These are phyloP conservation scores for Drosophila villosipedis DNA, from an alignment of 2,888 invertebrate genomes.

Conservation along the genomic window DNA sequence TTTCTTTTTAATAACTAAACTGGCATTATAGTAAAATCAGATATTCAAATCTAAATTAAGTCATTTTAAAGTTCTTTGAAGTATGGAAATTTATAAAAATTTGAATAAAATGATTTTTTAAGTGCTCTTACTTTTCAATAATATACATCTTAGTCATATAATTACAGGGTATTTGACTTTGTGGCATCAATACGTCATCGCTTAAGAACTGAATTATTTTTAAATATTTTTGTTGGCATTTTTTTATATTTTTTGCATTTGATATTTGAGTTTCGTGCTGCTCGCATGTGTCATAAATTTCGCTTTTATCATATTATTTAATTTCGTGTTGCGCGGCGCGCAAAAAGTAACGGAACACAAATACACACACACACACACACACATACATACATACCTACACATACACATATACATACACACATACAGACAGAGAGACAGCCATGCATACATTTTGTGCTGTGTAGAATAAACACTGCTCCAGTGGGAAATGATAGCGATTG, in stretches of 20 bases:
- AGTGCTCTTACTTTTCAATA: background rate
- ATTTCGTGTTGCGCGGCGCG: conserved; percentile 60
- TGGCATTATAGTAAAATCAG: background rate
- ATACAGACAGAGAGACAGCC: conserved; percentile 7
- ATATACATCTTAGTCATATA: background rate
- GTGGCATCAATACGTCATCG: background rate
- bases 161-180: conserved; percentile 3
- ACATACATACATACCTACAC: no score
- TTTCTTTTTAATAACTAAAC: background rate
- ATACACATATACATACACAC: background rate
- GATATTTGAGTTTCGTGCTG: conserved; percentile 38
- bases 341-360: conserved; percentile 55
- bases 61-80: background rate
- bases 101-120: background rate
- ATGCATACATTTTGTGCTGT: conserved; percentile 20
- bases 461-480: conserved; percentile 70
- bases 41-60: background rate
- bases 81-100: background rate
- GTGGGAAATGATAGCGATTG: conserved; percentile 72
- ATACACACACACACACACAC: conserved; percentile 18
- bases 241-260: conserved; percentile 10
- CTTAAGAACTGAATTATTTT: conserved; percentile 7
- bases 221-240: conserved; percentile 18
- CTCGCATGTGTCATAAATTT: conserved; percentile 75
- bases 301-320: conserved; percentile 78